A percentile compares a stretch with the other conserved stretches of the same genome.
phyloP scores from a whole-genome alignment of 2,888 invertebrate species.

The Brenthis daphne region DNA sequence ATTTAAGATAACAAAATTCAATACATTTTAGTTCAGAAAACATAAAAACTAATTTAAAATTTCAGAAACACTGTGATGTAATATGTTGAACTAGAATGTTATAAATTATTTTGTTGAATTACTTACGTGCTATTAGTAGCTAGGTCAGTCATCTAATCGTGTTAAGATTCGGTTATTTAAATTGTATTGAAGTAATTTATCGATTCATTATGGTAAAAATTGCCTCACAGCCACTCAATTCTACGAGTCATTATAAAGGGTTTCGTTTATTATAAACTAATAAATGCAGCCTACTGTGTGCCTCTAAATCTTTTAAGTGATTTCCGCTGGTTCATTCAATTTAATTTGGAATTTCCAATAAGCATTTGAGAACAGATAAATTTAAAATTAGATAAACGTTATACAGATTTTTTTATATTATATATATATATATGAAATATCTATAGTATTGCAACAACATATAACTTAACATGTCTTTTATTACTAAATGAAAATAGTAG shows the following conservation, averaged over 20 bases:
- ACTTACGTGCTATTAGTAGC: slow-evolving; percentile 6
- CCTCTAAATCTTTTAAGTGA: slow-evolving; percentile 43
- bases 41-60: not conserved
- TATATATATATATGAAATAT: too few relatives aligned
- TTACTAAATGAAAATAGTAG: too few relatives aligned
- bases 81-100: not conserved
- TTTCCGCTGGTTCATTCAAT: slow-evolving; percentile 55
- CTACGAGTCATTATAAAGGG: slow-evolving; percentile 44
- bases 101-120: slow-evolving; percentile 2
- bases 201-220: slow-evolving; percentile 47
- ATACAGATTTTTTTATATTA: too few relatives aligned
- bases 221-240: slow-evolving; percentile 39
- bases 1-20: not conserved
- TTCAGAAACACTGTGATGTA: not conserved
- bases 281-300: slow-evolving; percentile 43
- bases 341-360: slow-evolving; percentile 47
- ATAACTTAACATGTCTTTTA: too few relatives aligned
- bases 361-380: slow-evolving; percentile 20
- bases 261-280: slow-evolving; percentile 45
- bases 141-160: slow-evolving; percentile 31
- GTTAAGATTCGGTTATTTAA: slow-evolving; percentile 46
- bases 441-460: too few relatives aligned
- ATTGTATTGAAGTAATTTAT: slow-evolving; percentile 45
- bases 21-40: not conserved
- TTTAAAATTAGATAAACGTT: not conserved